These are phyloP conservation scores for Dendropsophus ebraccatus DNA, from an alignment of 2,113 vertebrate species.

Conservation along the genomic window DNA sequence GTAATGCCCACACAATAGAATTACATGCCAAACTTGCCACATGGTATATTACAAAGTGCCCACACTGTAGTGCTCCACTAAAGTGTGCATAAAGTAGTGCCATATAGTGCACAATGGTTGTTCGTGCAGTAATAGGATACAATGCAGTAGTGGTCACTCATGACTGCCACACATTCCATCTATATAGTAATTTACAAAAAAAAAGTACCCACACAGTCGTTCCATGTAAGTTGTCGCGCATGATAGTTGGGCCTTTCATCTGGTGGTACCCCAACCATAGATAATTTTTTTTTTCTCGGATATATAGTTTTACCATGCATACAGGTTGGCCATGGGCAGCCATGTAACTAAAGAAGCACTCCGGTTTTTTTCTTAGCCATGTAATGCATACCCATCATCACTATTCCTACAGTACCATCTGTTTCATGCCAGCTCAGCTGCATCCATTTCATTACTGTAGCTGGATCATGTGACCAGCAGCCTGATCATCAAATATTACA, in stretches of 20 bases:
- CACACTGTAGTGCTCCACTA: neutral
- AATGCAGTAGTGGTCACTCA: neutral
- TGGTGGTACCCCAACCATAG: neutral
- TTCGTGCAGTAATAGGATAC: neutral
- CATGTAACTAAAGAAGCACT: too few species aligned
- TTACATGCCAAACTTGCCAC: too few species aligned
- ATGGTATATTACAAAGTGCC: neutral
- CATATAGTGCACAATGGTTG: neutral
- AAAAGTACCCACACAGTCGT: neutral
- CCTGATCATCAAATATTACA: too few species aligned
- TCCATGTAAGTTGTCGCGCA: too few species aligned
- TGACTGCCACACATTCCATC: neutral
- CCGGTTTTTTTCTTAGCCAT: too few species aligned
- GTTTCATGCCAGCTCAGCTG: too few species aligned
- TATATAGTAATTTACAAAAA: neutral
- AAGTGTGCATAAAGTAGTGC: neutral
- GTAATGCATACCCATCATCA: too few species aligned
- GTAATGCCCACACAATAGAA: neutral
- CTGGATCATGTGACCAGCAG: too few species aligned
- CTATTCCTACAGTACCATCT: too few species aligned
- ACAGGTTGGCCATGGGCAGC: neutral
- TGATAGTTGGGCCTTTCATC: neutral
- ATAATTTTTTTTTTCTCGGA: neutral
- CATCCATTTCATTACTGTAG: too few species aligned
- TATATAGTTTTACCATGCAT: neutral